Conservation (phyloP, 2,888 invertebrate genomes). For the Pantelozetes paolii region DNA sequence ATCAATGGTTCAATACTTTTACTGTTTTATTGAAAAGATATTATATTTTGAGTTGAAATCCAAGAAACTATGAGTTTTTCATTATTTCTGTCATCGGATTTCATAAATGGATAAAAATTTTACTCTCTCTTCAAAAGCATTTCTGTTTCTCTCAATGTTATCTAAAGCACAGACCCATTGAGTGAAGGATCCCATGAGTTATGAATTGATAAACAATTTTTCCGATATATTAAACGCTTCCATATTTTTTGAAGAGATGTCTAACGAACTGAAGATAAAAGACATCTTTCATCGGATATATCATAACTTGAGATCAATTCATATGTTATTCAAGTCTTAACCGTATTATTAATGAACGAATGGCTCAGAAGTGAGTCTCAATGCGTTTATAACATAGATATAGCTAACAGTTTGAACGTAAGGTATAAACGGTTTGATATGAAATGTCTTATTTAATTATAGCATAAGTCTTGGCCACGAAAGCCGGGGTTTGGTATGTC, state of each 20-base stretch:
- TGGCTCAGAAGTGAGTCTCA: neutral
- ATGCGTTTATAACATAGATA: neutral
- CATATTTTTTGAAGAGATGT: neutral
- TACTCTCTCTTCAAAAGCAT: neutral
- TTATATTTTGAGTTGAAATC: neutral
- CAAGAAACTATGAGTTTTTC: neutral
- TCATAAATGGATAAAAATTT: conserved; percentile 1
- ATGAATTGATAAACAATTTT: conserved; percentile 17
- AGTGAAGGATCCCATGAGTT: conserved; percentile 23
- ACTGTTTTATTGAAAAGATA: neutral
- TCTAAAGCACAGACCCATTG: neutral
- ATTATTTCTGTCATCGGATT: conserved; percentile 13
- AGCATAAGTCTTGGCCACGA: neutral
- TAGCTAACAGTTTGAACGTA: neutral
- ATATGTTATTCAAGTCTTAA: conserved; percentile 13
- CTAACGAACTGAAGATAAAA: conserved; percentile 9
- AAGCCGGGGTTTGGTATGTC: neutral
- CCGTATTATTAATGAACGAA: neutral
- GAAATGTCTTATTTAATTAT: conserved; percentile 27
- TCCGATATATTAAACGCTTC: conserved; percentile 4
- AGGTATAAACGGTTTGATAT: neutral
- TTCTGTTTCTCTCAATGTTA: neutral
- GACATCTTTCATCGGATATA: neutral
- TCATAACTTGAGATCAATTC: neutral
- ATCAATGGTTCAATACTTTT: too few relatives aligned